Evolutionary conservation across 2,113 vertebrate genomes (phyloP).

Genomic region (Tachysurus fulvidraco): DNA sequence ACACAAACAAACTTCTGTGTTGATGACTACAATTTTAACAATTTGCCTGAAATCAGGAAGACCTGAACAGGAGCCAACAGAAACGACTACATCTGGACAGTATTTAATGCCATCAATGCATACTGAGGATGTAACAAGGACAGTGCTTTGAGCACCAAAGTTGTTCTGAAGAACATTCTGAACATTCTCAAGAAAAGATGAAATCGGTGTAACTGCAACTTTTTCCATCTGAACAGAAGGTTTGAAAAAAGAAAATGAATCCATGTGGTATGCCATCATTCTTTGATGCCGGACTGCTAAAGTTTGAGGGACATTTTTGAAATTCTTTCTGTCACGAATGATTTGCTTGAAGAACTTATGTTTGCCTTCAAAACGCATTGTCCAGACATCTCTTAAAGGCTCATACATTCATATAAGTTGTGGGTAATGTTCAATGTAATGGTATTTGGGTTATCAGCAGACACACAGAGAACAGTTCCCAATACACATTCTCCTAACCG

Average conservation of each 20-base stretch:
- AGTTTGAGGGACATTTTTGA: neutral
- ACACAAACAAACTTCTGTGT: neutral
- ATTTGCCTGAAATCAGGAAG: neutral
- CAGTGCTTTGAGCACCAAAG: neutral
- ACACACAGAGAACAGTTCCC: constrained; percentile 24
- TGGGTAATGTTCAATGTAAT: neutral
- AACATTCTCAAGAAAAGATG: neutral
- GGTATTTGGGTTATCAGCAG: neutral
- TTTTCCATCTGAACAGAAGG: neutral
- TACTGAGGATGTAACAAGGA: neutral
- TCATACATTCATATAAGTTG: neutral
- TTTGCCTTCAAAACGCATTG: neutral
- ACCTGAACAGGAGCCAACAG: neutral
- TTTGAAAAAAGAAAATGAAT: neutral
- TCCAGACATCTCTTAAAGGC: neutral
- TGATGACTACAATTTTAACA: neutral
- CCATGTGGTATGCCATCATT: neutral
- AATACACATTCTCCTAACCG: constrained; percentile 4
- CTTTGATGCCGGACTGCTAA: neutral
- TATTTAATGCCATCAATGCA: neutral
- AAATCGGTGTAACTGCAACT: neutral
- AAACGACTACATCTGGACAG: neutral
- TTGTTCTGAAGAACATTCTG: neutral
- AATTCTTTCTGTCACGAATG: neutral
- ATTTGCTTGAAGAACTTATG: neutral